Evolutionary conservation across 1,140 invertebrate genomes (phyloP).

Genomic region (Orussus abietinus): DNA sequence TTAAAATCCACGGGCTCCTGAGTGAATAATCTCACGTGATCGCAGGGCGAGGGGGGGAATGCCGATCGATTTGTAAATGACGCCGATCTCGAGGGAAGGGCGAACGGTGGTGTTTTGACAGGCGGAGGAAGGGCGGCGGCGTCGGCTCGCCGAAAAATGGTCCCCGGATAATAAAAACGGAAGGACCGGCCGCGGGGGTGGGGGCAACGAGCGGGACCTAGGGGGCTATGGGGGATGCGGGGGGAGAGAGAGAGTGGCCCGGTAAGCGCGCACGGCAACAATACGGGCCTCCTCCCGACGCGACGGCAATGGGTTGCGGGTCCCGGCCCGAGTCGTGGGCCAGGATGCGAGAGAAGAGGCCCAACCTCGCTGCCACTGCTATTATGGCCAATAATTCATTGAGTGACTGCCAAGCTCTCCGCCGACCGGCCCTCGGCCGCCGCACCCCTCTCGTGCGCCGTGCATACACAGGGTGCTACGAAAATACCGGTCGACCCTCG

Average conservation of each 20-base stretch:
- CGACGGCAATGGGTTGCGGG: constrained; percentile 28
- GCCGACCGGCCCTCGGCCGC: constrained; percentile 32
- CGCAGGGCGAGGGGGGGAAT: background rate
- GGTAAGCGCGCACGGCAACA: constrained; percentile 22
- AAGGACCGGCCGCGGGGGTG: too few species aligned
- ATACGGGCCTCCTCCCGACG: constrained; percentile 21
- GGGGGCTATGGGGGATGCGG: too few species aligned
- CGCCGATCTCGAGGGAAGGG: background rate
- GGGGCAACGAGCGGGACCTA: too few species aligned
- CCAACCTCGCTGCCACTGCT: constrained; percentile 45
- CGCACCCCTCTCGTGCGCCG: constrained; percentile 34
- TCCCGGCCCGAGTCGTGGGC: constrained; percentile 32
- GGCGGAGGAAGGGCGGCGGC: background rate
- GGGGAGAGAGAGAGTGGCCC: background rate
- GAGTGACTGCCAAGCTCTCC: constrained; percentile 44
- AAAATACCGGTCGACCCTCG: background rate
- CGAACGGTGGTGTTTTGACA: background rate
- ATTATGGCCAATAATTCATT: constrained; percentile 52
- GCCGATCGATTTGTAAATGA: constrained; percentile 1
- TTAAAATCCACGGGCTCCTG: too few species aligned
- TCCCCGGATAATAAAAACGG: background rate
- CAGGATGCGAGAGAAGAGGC: constrained; percentile 24
- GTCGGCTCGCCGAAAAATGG: background rate
- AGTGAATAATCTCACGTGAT: too few species aligned
- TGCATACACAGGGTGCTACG: constrained; percentile 34